phyloP scores from a whole-genome alignment of 2,888 invertebrate species.

The Drosophila kambysellisi region DNA sequence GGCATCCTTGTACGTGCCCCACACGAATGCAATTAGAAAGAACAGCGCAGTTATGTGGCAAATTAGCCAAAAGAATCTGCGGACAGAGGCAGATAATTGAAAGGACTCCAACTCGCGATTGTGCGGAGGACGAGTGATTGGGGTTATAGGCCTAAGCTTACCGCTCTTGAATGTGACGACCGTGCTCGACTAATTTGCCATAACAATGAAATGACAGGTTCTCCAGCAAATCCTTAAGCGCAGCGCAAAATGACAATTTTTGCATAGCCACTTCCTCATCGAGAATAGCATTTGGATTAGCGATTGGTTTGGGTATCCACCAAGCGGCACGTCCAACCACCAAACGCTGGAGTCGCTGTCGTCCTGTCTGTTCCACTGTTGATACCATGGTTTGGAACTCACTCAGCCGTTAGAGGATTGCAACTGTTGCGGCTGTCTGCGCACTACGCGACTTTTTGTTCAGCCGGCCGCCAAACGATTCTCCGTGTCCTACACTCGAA shows the following conservation, averaged over 20 bases:
- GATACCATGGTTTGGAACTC: constrained; percentile 55
- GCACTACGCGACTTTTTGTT: constrained; percentile 57
- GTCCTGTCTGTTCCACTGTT: constrained; percentile 15
- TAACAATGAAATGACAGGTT: constrained; percentile 84
- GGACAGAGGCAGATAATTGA: constrained; percentile 62
- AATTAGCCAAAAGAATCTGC: constrained; percentile 81
- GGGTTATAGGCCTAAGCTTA: constrained; percentile 51
- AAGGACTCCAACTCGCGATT: constrained; percentile 24
- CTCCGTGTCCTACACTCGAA: constrained; percentile 7
- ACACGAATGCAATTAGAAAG: constrained; percentile 77
- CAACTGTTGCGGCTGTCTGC: constrained; percentile 71
- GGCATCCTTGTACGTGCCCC: constrained; percentile 57
- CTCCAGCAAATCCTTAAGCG: constrained; percentile 80
- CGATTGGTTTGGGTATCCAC: constrained; percentile 73
- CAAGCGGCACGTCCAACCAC: constrained; percentile 77
- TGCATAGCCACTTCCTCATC: constrained; percentile 47
- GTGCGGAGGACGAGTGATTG: neutral
- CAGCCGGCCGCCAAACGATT: constrained; percentile 40
- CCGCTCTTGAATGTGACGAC: constrained; percentile 76
- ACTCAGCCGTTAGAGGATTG: constrained; percentile 66
- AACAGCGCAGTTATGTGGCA: constrained; percentile 77
- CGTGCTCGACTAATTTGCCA: constrained; percentile 81
- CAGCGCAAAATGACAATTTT: constrained; percentile 71
- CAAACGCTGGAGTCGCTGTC: constrained; percentile 42
- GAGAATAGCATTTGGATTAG: constrained; percentile 11